Evolutionary conservation across 2,797 vertebrate genomes (phyloP).

Genomic region (Dendrocincla fuliginosa): DNA sequence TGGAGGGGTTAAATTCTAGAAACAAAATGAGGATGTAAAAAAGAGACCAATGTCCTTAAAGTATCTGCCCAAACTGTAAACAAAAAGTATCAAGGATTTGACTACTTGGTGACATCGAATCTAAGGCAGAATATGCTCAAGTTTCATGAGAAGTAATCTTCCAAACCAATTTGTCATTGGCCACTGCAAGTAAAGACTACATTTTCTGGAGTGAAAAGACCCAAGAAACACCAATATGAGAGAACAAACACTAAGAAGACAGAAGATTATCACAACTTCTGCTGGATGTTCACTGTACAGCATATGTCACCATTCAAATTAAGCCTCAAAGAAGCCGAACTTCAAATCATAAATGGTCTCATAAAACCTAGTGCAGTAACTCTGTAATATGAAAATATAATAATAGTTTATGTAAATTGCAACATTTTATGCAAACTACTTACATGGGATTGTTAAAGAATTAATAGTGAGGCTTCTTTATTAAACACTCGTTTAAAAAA

Average conservation of each 20-base stretch:
- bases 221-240: not conserved
- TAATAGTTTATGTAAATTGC: constrained; percentile 27
- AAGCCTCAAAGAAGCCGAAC: constrained; percentile 26
- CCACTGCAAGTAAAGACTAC: not conserved
- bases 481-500: constrained; percentile 22
- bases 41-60: not conserved
- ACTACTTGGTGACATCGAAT: not conserved
- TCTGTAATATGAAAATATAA: constrained; percentile 23
- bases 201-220: not conserved
- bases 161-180: not conserved
- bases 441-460: constrained; percentile 21
- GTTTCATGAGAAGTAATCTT: not conserved
- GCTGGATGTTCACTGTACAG: not conserved
- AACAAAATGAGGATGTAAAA: not conserved
- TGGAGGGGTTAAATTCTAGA: not conserved
- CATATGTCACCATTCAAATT: not conserved
- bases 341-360: constrained; percentile 12
- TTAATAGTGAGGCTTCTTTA: constrained; percentile 25
- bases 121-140: not conserved
- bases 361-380: constrained; percentile 27
- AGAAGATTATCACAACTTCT: not conserved
- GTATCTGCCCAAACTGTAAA: not conserved
- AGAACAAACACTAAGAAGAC: not conserved
- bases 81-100: not conserved
- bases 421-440: constrained; percentile 21